Evolutionary conservation across 2,113 vertebrate genomes (phyloP).

Genomic region (Chelonoidis abingdonii): DNA sequence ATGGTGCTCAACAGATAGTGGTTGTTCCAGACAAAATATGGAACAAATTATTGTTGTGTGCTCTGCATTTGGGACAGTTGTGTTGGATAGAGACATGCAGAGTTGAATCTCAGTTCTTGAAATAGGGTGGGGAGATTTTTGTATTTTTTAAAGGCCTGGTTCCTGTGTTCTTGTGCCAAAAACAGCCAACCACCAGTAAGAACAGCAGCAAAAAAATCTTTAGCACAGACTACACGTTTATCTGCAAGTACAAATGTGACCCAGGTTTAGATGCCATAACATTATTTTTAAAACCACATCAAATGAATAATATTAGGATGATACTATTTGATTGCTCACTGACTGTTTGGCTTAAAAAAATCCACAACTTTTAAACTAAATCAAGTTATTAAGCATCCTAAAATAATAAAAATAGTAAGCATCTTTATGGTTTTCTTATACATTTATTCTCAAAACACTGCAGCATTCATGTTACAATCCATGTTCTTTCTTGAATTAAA

Average conservation of each 20-base stretch:
- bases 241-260: neutral
- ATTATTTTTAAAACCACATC: neutral
- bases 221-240: constrained; percentile 8
- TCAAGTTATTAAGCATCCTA: neutral
- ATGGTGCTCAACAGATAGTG: neutral
- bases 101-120: constrained; percentile 5
- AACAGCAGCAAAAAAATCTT: neutral
- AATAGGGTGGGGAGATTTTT: neutral
- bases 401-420: neutral
- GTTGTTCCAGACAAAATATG: neutral
- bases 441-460: neutral
- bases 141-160: neutral
- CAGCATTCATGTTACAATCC: neutral
- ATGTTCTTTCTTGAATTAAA: neutral
- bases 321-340: neutral
- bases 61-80: neutral
- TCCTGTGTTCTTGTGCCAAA: neutral
- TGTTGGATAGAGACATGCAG: neutral
- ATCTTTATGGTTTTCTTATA: neutral
- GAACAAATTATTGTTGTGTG: neutral
- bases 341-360: neutral
- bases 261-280: neutral
- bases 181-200: neutral
- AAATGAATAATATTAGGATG: neutral
- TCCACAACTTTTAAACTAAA: neutral